phyloP scores from a whole-genome alignment of 2,797 vertebrate species.

The Acrossocheilus fasciatus region DNA sequence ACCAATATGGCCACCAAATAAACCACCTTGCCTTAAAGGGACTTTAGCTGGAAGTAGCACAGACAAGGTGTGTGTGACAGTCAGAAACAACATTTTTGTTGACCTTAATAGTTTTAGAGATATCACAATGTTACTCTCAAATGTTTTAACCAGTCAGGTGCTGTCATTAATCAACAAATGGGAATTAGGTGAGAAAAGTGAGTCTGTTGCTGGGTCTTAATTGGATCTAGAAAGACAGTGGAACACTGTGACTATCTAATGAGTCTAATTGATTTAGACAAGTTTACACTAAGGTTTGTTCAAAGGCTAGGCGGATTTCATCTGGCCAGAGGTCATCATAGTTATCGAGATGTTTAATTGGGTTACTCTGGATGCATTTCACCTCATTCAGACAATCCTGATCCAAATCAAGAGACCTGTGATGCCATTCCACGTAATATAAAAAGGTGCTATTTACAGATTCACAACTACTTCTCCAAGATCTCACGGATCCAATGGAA shows the following conservation, averaged over 20 bases:
- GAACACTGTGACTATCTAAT: constrained; percentile 80
- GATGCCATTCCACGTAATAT: background rate
- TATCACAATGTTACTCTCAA: background rate
- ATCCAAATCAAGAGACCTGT: background rate
- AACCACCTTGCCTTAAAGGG: background rate
- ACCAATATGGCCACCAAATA: background rate
- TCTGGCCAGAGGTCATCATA: background rate
- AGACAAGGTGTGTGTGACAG: background rate
- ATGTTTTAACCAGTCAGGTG: background rate
- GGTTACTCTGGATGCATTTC: background rate
- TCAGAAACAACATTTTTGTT: background rate
- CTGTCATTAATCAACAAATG: background rate
- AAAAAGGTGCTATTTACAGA: constrained; percentile 28
- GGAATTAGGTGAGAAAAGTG: background rate
- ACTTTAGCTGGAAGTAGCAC: background rate
- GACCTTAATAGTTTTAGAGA: background rate
- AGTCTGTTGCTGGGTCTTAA: constrained; percentile 54
- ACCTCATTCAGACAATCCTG: background rate
- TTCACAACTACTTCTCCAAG: constrained; percentile 16
- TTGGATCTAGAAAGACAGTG: constrained; percentile 74
- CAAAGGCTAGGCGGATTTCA: constrained; percentile 58
- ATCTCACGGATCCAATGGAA: constrained; percentile 25
- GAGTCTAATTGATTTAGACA: constrained; percentile 69
- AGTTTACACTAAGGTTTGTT: constrained; percentile 55
- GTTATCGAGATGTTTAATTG: background rate